Evolutionary conservation across 2,113 vertebrate genomes (phyloP), one percentile per base, ranked within the genome.

Genomic region (Pampusana beccarii): DNA sequence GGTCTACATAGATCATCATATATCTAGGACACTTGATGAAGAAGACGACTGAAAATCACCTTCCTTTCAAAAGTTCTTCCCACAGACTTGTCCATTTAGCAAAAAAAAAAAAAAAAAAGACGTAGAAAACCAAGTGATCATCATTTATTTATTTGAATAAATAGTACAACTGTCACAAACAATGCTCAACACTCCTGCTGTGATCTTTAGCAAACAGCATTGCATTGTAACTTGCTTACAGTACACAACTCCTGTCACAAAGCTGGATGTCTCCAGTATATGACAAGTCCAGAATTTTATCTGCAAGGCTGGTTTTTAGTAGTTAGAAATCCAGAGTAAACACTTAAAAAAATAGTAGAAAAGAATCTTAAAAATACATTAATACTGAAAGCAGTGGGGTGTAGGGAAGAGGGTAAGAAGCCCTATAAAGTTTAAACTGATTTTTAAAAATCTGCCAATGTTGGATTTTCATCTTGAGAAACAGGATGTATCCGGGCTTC

Each of bases 281-380:
- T 33, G 58, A 90, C 82, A 90, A 92, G 29, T 70, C 58, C 93
- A 51, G n/a, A 83, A 92, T 71, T 67, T 92, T 53, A 85, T 64
- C 70, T 81, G 85, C 58, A 91, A 92, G 67, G 78, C 77, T 86
- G 70, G 40, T 38, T 88, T 95, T 95, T 84, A 96, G 64, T 64
- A 95, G 44, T 70, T 96, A 96, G 86, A 97, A 94, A 95, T 92
- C 80, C 97, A 95, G 81, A 95, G 74, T 86, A 71, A 96, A 93
- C 73, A 73, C 29, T 16, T 91, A 96, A 94, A 92, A 92, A 94
- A 91, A 80, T 14, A 91, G 50, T 80, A 96, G 44, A 93, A 96
- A 92, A 93, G 11, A 51, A 10, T 69, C 48, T 79, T 92, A 60
- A 93, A 94, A 94, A 60, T 25, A 54, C n/a, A 70, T 79, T 89